A percentile compares a stretch with the other conserved stretches of the same genome.
These are phyloP conservation scores for Lepidochitona cinerea DNA, from an alignment of 2,888 invertebrate species.

Conservation along the genomic window DNA sequence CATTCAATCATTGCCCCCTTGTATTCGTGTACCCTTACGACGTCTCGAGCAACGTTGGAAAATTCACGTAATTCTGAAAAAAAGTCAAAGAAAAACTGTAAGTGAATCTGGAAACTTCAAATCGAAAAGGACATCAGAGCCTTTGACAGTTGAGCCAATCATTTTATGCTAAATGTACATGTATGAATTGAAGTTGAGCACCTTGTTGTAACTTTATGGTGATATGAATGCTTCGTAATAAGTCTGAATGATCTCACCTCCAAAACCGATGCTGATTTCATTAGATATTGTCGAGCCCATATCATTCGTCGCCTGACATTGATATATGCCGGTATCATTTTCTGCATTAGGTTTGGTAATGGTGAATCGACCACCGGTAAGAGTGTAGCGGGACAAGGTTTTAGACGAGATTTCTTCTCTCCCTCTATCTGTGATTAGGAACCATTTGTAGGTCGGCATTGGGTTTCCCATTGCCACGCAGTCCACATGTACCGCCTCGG, in stretches of 20 bases:
- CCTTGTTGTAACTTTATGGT: too few relatives aligned
- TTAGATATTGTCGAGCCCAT: conserved; percentile 92
- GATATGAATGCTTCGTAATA: too few relatives aligned
- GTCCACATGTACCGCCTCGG: conserved; percentile 56
- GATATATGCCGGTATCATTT: conserved; percentile 88
- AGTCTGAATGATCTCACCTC: conserved; percentile 74
- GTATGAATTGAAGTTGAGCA: too few relatives aligned
- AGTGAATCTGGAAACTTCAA: too few relatives aligned
- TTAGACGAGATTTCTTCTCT: conserved; percentile 22
- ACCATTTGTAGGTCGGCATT: conserved; percentile 91
- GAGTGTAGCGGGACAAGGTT: conserved; percentile 82
- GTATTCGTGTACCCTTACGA: conserved; percentile 47
- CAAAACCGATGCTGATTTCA: conserved; percentile 89
- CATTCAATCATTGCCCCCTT: conserved; percentile 61
- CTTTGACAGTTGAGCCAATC: too few relatives aligned
- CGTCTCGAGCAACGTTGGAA: conserved; percentile 56
- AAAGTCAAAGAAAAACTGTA: too few relatives aligned
- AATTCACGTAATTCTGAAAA: conserved; percentile 61
- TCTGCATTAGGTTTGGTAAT: conserved; percentile 85
- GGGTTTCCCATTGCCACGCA: conserved; percentile 81
- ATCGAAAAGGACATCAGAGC: too few relatives aligned
- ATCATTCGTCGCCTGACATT: conserved; percentile 91
- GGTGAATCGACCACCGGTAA: conserved; percentile 81
- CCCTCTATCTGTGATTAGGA: conserved; percentile 70
- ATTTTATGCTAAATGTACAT: too few relatives aligned